Evolutionary conservation across 2,888 invertebrate species (phyloP).

Genomic region (Tyria jacobaeae): DNA sequence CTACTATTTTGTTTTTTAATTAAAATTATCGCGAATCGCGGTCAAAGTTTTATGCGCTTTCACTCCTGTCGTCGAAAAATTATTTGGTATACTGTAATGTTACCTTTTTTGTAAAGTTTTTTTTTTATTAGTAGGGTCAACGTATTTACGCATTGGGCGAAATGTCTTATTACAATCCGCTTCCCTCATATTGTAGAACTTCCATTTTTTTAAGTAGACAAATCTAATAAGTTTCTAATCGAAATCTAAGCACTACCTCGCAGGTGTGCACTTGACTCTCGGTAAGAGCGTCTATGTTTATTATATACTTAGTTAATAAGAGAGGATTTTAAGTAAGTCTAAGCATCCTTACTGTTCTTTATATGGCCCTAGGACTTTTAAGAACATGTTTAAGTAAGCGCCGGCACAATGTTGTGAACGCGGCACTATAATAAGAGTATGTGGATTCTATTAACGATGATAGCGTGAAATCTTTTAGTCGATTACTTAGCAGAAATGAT

Average conservation of each 20-base stretch:
- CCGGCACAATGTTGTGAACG: slow-evolving; percentile 21
- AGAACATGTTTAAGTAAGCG: slow-evolving; percentile 41
- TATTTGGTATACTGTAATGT: too few relatives aligned
- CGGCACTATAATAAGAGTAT: slow-evolving; percentile 38
- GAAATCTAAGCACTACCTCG: not conserved
- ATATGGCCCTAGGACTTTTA: slow-evolving; percentile 37
- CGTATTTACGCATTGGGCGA: too few relatives aligned
- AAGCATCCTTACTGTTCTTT: slow-evolving; percentile 28
- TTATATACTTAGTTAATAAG: slow-evolving; percentile 31
- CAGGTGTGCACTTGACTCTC: slow-evolving; percentile 11
- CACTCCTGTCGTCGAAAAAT: too few relatives aligned
- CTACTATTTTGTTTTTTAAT: too few relatives aligned
- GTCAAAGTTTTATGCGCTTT: too few relatives aligned
- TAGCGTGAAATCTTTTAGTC: not conserved
- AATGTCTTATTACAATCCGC: too few relatives aligned
- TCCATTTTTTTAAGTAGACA: too few relatives aligned
- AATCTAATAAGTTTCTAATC: not conserved
- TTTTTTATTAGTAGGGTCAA: too few relatives aligned
- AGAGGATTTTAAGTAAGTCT: slow-evolving; percentile 32
- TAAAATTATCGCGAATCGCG: too few relatives aligned
- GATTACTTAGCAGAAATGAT: not conserved
- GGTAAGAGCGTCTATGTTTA: slow-evolving; percentile 20
- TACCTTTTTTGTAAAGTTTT: too few relatives aligned
- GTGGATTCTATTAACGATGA: slow-evolving; percentile 4
- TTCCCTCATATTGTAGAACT: too few relatives aligned